Evolutionary conservation across 2,888 invertebrate species (phyloP), one percentile per base, ranked within the genome.

Genomic region (Macrosoma leucophasiata): DNA sequence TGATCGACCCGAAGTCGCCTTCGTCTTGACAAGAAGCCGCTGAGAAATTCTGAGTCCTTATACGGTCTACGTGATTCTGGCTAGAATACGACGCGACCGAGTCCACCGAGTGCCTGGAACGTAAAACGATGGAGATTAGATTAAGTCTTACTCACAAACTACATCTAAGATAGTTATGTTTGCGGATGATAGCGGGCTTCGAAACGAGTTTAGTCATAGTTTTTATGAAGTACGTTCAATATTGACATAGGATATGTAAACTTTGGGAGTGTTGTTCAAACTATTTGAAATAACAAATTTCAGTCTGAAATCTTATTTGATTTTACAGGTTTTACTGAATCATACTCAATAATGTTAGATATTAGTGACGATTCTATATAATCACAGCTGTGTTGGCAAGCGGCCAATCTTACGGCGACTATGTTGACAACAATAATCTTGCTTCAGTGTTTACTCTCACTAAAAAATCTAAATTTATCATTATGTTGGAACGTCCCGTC

Each of bases 1-100:
- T 84, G 50, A 82, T 81, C 58, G 82, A 82, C 50, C 78, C 78
- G 62, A 79, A 79, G 65, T 82, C 82, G 55, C 71, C 60, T 62
- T 82, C 84, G 74, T 82, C 81, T 62, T 81, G 76, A 78, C 79
- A 82, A 77, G 82, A 84, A 78, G 79, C 78, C 76, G 81, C 70
- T 76, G 79, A 81, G 77, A 79, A 79, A 56, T 81, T 79, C 68
- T 82, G 82, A 66, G 82, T 79, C 68, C 85, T 78, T 70, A 84
- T 85, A 63, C 84, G 84, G 82, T 85, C 84, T 67, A 84, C 84
- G 85, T 84, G 84, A 79, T 84, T 82, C 81, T 84, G 84, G 63
- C 84, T 85, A 81, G 84, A 84, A 79, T 84, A 82, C 81, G 85
- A 84, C 78, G 84, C 81, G 77, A 84, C 85, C 81, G 85, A 84